Base-by-base conservation (phyloP, 2,113 vertebrate species). In the Anoura caudifer region DNA sequence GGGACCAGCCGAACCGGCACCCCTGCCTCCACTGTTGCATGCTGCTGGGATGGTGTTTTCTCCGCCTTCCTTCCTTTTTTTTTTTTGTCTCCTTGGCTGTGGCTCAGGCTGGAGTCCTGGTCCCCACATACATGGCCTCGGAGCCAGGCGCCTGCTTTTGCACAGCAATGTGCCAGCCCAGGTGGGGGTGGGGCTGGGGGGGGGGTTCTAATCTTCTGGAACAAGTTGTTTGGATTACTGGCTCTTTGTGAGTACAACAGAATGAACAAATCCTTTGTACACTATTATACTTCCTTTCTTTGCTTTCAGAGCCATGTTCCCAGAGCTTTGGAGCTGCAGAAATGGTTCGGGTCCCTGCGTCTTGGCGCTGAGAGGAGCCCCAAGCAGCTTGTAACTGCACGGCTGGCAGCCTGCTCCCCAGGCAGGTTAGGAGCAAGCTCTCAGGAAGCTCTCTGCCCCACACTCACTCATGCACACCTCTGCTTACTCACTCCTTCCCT, bases 391-490 rank as follows among this genome's bases (percentile, higher is more conserved):
- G 36, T 24, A 6, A 50, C 5, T 36, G 45, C 22, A 11, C 1
- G 5, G 20, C 19, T 5, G 63, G 73, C 56, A 59, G 52, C 13
- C 67, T 41, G 22, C 13, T 20, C 20, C 22, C 26, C 50, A 17
- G 84, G 52, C 65, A 14, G 56, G n/a, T 16, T 22, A 43, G 38
- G 65, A 52, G 43, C 1, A 9, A 43, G 19, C 19, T 24, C 16
- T 26, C 28, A 41, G 36, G 80, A 59, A 73, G 75, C 24, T 10
- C 20, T 22, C 26, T 1, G 7, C 7, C 12, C 19, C 14, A 45
- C 5, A 4, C 11, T 47, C n/a, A 52, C 0, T 0, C 3, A 11
- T 3, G 15, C 72, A n/a, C 2, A 3, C 54, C 7, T 2, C 20
- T 61, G 36, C 33, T 17, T 3, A 2, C 12, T 7, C 19, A 50